phyloP scores from a whole-genome alignment of 1,140 invertebrate species.

The Drosophila ercepeae region DNA sequence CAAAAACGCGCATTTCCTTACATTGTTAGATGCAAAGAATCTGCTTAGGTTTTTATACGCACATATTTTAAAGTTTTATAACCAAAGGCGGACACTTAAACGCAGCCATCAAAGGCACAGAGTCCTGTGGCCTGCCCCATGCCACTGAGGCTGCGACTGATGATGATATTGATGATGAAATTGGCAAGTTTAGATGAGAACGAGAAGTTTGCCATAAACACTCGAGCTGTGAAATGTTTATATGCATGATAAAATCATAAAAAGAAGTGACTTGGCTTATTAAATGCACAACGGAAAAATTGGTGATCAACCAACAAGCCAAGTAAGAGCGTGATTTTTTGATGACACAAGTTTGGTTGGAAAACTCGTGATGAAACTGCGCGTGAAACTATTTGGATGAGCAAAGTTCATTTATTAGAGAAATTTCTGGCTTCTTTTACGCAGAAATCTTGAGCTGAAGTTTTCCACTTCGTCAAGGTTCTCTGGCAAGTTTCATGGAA shows the following conservation, averaged over 20 bases:
- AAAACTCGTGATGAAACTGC: conserved; percentile 32
- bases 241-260: conserved; percentile 57
- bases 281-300: conserved; percentile 44
- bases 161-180: conserved; percentile 70
- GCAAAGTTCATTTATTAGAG: conserved; percentile 38
- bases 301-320: conserved; percentile 24
- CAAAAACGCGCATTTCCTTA: conserved; percentile 39
- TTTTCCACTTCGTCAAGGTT: not conserved
- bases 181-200: conserved; percentile 57
- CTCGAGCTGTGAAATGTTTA: conserved; percentile 70
- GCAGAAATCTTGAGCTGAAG: conserved; percentile 8
- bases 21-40: conserved; percentile 74
- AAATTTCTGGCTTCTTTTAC: not conserved
- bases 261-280: conserved; percentile 43
- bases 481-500: not conserved
- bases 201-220: conserved; percentile 60
- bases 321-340: conserved; percentile 27
- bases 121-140: conserved; percentile 10
- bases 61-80: conserved; percentile 59
- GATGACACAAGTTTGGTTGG: conserved; percentile 27
- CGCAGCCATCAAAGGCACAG: conserved; percentile 46
- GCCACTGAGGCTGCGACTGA: conserved; percentile 19
- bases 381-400: conserved; percentile 40
- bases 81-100: conserved; percentile 41
- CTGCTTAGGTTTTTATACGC: conserved; percentile 40